Conservation (phyloP, 1,140 invertebrate genomes). For the Hetaerina americana region DNA sequence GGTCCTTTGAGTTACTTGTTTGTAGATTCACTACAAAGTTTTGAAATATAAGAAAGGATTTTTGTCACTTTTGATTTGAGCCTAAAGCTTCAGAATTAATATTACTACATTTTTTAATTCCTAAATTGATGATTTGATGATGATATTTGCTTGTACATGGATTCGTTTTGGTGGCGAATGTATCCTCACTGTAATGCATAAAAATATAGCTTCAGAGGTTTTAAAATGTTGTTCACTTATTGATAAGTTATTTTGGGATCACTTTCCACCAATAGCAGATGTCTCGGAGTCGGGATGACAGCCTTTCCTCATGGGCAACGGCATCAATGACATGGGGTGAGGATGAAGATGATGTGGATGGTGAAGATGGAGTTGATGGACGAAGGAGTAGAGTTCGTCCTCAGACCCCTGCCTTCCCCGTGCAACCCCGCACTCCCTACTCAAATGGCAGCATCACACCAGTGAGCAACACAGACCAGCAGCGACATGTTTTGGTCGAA, state of each 20-base stretch:
- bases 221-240: no score
- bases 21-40: no score
- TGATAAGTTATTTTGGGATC: not conserved
- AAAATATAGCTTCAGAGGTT: no score
- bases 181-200: no score
- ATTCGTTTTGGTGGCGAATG: no score
- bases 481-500: slow-evolving; percentile 39
- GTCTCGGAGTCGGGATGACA: slow-evolving; percentile 46
- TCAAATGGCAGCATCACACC: slow-evolving; percentile 41
- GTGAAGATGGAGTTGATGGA: not conserved
- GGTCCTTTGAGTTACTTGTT: no score
- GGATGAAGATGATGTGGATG: not conserved
- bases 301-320: slow-evolving; percentile 43
- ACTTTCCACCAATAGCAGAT: not conserved
- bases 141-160: no score
- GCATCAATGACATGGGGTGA: slow-evolving; percentile 25
- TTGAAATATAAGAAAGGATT: no score
- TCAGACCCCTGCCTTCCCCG: slow-evolving; percentile 80
- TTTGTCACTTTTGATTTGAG: no score
- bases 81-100: no score
- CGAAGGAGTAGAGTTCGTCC: slow-evolving; percentile 38
- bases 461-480: slow-evolving; percentile 30
- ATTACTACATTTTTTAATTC: no score
- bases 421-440: slow-evolving; percentile 77
- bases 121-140: no score